Base-by-base conservation (phyloP, 2,888 invertebrate species). In the Operophtera brumata region DNA sequence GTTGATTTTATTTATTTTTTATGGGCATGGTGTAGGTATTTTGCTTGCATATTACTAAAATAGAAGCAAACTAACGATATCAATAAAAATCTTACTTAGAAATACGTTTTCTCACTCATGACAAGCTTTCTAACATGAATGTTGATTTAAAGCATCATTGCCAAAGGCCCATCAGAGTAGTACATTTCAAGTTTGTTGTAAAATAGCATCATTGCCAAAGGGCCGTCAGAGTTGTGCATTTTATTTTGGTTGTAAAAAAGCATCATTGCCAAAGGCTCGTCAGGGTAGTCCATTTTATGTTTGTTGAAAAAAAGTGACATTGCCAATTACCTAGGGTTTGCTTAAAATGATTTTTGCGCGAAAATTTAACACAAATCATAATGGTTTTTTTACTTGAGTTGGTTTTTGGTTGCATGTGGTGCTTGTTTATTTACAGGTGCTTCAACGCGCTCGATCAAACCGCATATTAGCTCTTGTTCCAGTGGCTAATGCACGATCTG, bases 381-480 rank as follows among this genome's bases (percentile, higher is more conserved):
- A 32, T 32, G 6, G 2, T 46, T 37, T 46, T 35, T 49, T 42
- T 42, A 20, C 36, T 40, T 49, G 25, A 26, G 41, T 26, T 41
- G 25, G 41, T 25, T 41, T 42, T 48, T 48, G 41, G 48, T 41
- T 41, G 35, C 41, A 41, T 48, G 46, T 28, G 28, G 46, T 25
- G 25, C 25, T 47, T 48, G 6, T 48, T 48, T 41, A 28, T 49
- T 49, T 10, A 28, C 28, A 49, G 49, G 35, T 41, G 41, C 41
- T 41, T 26, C 28, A 41, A 42, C 42, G 42, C 26, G 49, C 49
- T 36, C 32, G 41, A 26, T 41, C 42, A n/a, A 49, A 49, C 42
- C 36, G 48, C 34, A 41, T 48, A 35, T 35, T 48, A 41, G 48
- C 48, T 41, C n/a, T 48, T 10, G 35, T 48, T 12, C 41, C 48